Conservation (phyloP, 2,888 invertebrate species). For the Mythimna impura region DNA sequence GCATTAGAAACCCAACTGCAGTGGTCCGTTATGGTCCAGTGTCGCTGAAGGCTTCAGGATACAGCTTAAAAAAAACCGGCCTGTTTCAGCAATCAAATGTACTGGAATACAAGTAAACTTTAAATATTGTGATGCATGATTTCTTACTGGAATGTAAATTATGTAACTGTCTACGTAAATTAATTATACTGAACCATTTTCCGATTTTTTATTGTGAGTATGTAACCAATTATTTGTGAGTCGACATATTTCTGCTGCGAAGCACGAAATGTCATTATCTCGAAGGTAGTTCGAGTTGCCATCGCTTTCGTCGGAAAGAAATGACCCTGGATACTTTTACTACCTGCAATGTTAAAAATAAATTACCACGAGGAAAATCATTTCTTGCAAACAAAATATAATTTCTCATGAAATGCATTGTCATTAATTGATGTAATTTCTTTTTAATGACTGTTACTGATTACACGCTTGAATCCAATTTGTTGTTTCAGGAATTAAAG, state of each 20-base stretch:
- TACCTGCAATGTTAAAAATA: conserved; percentile 60
- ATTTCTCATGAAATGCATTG: conserved; percentile 49
- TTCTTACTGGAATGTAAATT: conserved; percentile 12
- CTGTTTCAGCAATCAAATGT: neutral
- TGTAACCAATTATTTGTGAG: conserved; percentile 27
- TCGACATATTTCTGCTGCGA: conserved; percentile 44
- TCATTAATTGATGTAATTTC: conserved; percentile 55
- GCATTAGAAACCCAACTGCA: neutral
- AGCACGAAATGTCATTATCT: conserved; percentile 53
- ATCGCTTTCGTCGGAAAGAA: conserved; percentile 57
- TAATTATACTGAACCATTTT: conserved; percentile 25
- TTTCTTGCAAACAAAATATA: conserved; percentile 47
- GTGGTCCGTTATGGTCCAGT: too few relatives aligned
- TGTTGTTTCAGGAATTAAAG: conserved; percentile 34
- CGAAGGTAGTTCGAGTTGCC: conserved; percentile 56
- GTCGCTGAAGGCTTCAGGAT: neutral
- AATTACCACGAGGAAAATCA: conserved; percentile 57
- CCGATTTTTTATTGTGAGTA: conserved; percentile 13
- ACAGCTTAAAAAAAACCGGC: neutral
- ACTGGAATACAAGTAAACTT: neutral
- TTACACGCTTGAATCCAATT: conserved; percentile 37
- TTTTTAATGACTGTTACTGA: conserved; percentile 57
- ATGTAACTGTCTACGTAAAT: conserved; percentile 15
- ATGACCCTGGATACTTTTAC: conserved; percentile 63
- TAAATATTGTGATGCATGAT: neutral